A percentile compares a stretch with the other conserved stretches of the same genome.
phyloP scores from a whole-genome alignment of 2,113 vertebrate species.

The Motacilla tschutschensis region DNA sequence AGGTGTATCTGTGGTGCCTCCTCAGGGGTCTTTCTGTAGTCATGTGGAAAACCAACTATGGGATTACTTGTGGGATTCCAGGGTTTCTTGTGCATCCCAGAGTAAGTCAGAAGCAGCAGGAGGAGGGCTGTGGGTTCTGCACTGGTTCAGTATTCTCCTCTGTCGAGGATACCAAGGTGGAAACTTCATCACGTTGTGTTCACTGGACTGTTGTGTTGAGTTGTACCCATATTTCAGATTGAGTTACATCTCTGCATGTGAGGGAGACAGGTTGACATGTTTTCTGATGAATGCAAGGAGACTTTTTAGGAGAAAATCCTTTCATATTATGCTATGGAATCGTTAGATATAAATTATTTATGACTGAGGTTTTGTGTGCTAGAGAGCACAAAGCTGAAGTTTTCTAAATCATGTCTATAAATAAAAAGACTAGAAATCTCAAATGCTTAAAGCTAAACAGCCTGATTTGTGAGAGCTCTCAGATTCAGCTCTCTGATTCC shows the following conservation, averaged over 20 bases:
- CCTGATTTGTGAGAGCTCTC: not conserved
- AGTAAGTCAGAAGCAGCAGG: not conserved
- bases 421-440: not conserved
- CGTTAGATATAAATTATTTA: not conserved
- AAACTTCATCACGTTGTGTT: rapidly evolving
- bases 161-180: not conserved
- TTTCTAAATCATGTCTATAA: not conserved
- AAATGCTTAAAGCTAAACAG: not conserved
- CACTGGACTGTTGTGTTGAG: not conserved
- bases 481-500: rapidly evolving
- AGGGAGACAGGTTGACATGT: not conserved
- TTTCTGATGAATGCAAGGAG: not conserved
- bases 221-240: not conserved
- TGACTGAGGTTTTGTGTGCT: not conserved
- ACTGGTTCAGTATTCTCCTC: rapidly evolving
- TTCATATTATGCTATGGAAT: not conserved
- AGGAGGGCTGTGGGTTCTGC: not conserved
- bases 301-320: not conserved
- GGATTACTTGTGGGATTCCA: not conserved
- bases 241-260: rapidly evolving
- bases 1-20: not conserved
- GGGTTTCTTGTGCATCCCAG: not conserved
- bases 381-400: not conserved
- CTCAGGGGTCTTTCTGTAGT: not conserved
- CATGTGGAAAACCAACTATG: not conserved